A percentile compares a stretch with the other conserved stretches of the same genome.
Conservation (phyloP, 2,797 vertebrate species). For the Tamandua tetradactyla region DNA sequence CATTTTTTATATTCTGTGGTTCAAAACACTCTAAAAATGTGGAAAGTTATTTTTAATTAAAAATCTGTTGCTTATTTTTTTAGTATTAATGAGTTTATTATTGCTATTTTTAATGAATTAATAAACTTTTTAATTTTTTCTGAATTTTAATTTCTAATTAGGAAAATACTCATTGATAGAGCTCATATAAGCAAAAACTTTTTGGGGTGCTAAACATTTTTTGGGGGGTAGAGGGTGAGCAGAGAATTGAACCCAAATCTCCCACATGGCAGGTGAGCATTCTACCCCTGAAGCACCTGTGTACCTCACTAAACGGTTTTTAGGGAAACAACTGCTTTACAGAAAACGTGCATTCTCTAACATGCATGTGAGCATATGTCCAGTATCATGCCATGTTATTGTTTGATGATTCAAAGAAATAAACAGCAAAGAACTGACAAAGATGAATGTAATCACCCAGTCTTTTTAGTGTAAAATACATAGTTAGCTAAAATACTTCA, state of each 20-base stretch:
- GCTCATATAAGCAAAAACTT: neutral
- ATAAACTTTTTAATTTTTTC: neutral
- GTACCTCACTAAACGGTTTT: neutral
- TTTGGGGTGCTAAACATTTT: neutral
- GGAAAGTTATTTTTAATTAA: neutral
- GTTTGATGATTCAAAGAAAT: neutral
- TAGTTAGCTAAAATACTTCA: neutral
- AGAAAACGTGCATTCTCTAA: neutral
- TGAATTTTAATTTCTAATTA: neutral
- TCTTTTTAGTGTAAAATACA: neutral
- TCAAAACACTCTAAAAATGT: neutral
- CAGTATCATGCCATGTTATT: neutral
- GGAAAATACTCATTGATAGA: neutral
- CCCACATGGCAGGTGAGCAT: too few species aligned
- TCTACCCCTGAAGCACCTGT: too few species aligned
- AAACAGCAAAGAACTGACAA: neutral
- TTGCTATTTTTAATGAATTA: neutral
- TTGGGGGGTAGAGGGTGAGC: too few species aligned
- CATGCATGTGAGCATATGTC: neutral
- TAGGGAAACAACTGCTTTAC: neutral
- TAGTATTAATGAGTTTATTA: neutral
- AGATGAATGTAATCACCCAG: neutral
- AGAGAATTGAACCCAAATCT: too few species aligned
- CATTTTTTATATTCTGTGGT: neutral
- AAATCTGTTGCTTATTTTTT: neutral